Percentiles rank a stretch among this genome's conserved stretches.
Conservation (phyloP, 2,113 vertebrate species). For the Aspiorhynchus laticeps region DNA sequence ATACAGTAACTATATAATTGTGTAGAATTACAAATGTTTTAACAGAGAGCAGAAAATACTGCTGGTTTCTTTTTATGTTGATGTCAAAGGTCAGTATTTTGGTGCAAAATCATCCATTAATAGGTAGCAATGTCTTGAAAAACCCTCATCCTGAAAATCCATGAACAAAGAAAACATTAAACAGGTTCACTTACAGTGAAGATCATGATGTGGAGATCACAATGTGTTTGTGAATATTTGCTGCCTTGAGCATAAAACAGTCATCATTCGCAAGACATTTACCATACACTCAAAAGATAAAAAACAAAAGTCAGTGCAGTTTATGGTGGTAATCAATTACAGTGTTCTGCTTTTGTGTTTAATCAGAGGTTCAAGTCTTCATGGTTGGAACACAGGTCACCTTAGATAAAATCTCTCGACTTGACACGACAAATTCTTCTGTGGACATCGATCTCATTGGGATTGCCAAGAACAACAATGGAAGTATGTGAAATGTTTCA, state of each 20-base stretch:
- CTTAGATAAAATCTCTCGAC: background rate
- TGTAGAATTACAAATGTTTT: background rate
- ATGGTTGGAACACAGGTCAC: background rate
- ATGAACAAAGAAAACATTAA: no score
- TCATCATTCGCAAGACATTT: no score
- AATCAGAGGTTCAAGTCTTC: background rate
- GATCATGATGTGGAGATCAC: no score
- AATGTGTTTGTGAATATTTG: no score
- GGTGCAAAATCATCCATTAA: no score
- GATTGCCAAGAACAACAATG: slow-evolving; percentile 18
- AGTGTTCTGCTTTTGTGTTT: background rate
- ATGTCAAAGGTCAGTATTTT: no score
- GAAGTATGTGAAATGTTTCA: background rate
- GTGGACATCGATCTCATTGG: slow-evolving; percentile 21
- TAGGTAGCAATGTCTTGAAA: no score
- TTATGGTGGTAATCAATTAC: background rate
- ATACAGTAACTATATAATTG: background rate
- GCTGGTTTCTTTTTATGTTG: no score
- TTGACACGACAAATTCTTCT: background rate
- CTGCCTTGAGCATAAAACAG: no score
- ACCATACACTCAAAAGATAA: background rate
- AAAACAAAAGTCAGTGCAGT: background rate
- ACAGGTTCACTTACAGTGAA: no score
- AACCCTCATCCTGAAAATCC: no score
- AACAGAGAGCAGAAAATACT: background rate